Conservation (phyloP, 2,797 vertebrate species). For the Oreochromis mossambicus region DNA sequence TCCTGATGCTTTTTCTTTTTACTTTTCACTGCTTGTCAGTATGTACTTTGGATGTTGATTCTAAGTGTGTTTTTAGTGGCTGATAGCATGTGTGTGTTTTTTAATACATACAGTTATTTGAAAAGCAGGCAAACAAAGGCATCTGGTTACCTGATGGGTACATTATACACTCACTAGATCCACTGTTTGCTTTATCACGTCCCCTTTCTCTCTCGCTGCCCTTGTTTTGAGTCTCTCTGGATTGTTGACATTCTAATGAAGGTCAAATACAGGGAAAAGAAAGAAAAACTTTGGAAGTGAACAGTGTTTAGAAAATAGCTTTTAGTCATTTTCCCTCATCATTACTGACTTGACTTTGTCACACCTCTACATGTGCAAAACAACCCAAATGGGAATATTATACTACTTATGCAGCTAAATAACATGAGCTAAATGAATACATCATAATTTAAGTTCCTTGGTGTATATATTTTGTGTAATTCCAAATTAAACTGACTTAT, state of each 20-base stretch:
- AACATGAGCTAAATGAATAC: not conserved
- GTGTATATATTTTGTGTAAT: not conserved
- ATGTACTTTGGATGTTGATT: not conserved
- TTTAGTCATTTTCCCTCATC: not conserved
- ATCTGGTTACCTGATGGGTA: not conserved
- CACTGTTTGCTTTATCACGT: not conserved
- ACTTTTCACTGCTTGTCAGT: not conserved
- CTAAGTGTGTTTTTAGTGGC: not conserved
- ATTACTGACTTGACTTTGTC: not conserved
- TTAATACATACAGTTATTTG: not conserved
- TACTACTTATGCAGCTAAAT: not conserved
- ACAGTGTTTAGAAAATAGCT: not conserved
- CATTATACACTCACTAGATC: not conserved
- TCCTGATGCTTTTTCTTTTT: not conserved
- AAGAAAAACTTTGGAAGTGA: not conserved
- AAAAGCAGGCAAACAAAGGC: not conserved
- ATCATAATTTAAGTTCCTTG: not conserved
- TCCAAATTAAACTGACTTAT: not conserved
- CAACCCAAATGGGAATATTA: not conserved
- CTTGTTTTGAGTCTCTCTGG: not conserved
- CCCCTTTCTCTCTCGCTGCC: not conserved
- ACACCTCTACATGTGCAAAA: not conserved
- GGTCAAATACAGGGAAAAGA: not conserved
- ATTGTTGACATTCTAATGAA: not conserved
- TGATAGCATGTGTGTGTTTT: not conserved